phyloP scores from a whole-genome alignment of 2,797 vertebrate genomes.

The Anguilla megastoma region DNA sequence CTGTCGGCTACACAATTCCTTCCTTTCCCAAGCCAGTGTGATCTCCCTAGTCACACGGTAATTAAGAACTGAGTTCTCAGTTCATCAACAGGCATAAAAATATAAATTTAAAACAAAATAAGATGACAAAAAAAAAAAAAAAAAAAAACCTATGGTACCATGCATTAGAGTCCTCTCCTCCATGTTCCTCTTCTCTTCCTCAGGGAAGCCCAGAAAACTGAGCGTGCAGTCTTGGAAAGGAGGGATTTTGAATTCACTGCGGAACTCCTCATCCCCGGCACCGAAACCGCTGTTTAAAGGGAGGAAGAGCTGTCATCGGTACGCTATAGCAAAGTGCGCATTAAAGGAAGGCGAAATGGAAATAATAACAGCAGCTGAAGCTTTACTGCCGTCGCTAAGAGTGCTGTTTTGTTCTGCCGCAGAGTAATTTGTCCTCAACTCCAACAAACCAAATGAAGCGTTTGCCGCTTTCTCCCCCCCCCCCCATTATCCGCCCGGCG shows the following conservation, averaged over 20 bases:
- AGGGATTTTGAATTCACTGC: constrained; percentile 89
- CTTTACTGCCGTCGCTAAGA: neutral
- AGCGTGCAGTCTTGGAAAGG: constrained; percentile 95
- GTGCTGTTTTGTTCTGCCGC: neutral
- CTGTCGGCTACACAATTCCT: no score
- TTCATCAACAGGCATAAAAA: no score
- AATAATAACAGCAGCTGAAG: neutral
- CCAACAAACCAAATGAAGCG: neutral
- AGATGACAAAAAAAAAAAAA: no score
- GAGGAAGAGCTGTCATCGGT: neutral
- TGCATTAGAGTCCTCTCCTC: constrained; percentile 96
- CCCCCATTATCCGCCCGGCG: neutral
- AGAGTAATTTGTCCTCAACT: neutral
- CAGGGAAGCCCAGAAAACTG: constrained; percentile 94
- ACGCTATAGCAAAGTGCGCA: neutral
- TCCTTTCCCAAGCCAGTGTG: no score
- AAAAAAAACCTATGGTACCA: constrained; percentile 65
- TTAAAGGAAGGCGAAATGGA: neutral
- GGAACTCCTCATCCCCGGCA: constrained; percentile 83
- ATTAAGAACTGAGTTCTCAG: no score
- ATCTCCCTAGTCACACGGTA: no score
- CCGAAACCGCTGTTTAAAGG: constrained; percentile 74
- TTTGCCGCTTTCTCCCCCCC: neutral
- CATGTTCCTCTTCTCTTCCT: constrained; percentile 92
- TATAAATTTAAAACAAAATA: no score